Base-by-base conservation (phyloP, 2,888 invertebrate genomes). In the Silvanus unidentatus region DNA sequence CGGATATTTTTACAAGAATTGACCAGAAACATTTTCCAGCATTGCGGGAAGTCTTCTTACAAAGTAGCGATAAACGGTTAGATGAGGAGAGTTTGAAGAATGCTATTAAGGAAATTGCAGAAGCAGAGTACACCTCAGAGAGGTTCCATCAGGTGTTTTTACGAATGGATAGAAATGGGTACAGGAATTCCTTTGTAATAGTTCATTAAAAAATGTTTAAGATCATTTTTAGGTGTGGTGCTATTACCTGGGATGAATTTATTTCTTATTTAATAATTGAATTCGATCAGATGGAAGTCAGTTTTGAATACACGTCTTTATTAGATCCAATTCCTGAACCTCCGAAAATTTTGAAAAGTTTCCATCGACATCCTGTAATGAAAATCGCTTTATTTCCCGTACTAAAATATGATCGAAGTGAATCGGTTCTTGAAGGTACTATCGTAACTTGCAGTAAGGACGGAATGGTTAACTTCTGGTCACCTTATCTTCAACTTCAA, bases 401-500 rank as follows among this genome's bases (percentile, higher is more conserved):
- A 56, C 74, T 83, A 34, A 60, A 63, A 46, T 66, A 78, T 74
- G 77, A 79, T 58, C 74, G 79, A 49, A 74, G 68, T 10, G 75
- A 74, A 9, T 77, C 76, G 58, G 77, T 79, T 50, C 74, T 77
- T 51, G 78, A 79, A 46, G 89, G 89, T 35, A 77, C 77, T 56
- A 88, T 88, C 69, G 67, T 88, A 50, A 84, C 88, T 0, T 80
- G 80, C 22, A 88, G 88, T 59, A 81, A 80, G 54, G 88, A 89
- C 61, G 90, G 90, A 1, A 73, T 77, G 57, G 77, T 90, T 53
- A 85, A 86, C 65, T 84, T 86, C 70, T 90, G 89, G 89, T 78
- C 83, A 0, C 68, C 84, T 11, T 81, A 84, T 57, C 78, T 88
- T 75, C 75, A 77, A n/a, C 73, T 79, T 40, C 72, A 81, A 53